Evolutionary conservation across 2,888 invertebrate species (phyloP), one percentile per base, ranked within the genome.

Genomic region (Zygothrica quintamaculata): DNA sequence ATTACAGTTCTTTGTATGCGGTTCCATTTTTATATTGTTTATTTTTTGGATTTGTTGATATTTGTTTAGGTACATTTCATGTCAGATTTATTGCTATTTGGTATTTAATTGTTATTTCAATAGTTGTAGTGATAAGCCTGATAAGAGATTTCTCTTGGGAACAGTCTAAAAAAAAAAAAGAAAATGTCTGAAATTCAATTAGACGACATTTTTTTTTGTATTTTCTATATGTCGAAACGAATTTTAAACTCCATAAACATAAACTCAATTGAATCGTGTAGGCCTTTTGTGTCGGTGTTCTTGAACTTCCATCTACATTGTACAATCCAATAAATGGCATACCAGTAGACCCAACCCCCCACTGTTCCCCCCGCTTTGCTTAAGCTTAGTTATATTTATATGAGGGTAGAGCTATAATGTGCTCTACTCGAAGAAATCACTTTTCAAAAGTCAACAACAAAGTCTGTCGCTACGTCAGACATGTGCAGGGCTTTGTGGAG

Each of bases 391-490:
- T 8, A 13, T 47, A 70, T 5, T 22, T 74, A 74, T 55, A 58
- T 62, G 39, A 22, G 82, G 85, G 71, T 68, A 76, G 85, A 77
- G 18, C 18, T 85, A 80, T 85, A 80, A 85, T 80, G 74, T 85
- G 84, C 76, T 72, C 71, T 80, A 85, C 80, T 81, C 84, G 78
- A 75, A 74, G 72, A 84, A 84, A 84, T 84, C 87, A 84, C 82
- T 84, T 84, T 84, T 81, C 67, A 84, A 84, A 84, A 84, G 82
- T 84, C 87, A 84, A 84, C 82, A 82, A 72, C 80, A 69, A 71
- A 60, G 59, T 77, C 62, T 64, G 60, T 64, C 65, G 69, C 65
- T 69, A 36, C 56, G 43, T 15, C 36, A 13, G 26, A 4, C 18
- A 3, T 2, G 8, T 9, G 13, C 29, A 29, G n/a, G n/a, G n/a